Evolutionary conservation across 2,888 invertebrate species (phyloP).

Genomic region (Acronicta alni): DNA sequence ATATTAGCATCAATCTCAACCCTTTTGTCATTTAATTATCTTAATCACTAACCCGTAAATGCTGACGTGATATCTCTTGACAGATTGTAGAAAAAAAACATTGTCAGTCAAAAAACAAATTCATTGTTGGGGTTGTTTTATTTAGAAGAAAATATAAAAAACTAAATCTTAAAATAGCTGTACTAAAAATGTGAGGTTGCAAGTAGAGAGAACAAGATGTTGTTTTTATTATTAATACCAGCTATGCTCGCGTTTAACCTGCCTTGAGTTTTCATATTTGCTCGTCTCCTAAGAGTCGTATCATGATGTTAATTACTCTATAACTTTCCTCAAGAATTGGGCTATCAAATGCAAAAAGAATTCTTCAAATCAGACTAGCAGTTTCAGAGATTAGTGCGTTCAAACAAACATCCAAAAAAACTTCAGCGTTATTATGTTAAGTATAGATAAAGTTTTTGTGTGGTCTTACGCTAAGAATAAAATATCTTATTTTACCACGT

Average conservation of each 20-base stretch:
- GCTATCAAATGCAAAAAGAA: too few relatives aligned
- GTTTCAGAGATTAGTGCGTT: too few relatives aligned
- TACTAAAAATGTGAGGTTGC: slow-evolving; percentile 22
- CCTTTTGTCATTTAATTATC: slow-evolving; percentile 51
- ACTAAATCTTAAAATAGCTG: slow-evolving; percentile 32
- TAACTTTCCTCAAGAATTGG: too few relatives aligned
- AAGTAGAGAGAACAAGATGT: too few relatives aligned
- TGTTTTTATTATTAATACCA: slow-evolving; percentile 13
- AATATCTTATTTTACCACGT: too few relatives aligned
- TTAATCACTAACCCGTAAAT: slow-evolving; percentile 52
- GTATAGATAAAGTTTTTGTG: slow-evolving; percentile 27
- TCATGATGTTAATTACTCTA: too few relatives aligned
- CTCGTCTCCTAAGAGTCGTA: too few relatives aligned
- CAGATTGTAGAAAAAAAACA: slow-evolving; percentile 30
- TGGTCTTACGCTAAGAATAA: slow-evolving; percentile 14
- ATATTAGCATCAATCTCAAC: slow-evolving; percentile 36
- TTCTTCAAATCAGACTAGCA: too few relatives aligned
- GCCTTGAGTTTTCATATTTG: too few relatives aligned
- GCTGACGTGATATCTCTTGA: slow-evolving; percentile 24
- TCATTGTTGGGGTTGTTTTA: slow-evolving; percentile 28
- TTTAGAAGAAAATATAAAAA: slow-evolving; percentile 21
- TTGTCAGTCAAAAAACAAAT: slow-evolving; percentile 38
- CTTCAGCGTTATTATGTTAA: too few relatives aligned
- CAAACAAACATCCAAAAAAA: too few relatives aligned
- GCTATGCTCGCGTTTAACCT: too few relatives aligned